phyloP scores from a whole-genome alignment of 2,113 vertebrate species.

The Sakesphorus luctuosus region DNA sequence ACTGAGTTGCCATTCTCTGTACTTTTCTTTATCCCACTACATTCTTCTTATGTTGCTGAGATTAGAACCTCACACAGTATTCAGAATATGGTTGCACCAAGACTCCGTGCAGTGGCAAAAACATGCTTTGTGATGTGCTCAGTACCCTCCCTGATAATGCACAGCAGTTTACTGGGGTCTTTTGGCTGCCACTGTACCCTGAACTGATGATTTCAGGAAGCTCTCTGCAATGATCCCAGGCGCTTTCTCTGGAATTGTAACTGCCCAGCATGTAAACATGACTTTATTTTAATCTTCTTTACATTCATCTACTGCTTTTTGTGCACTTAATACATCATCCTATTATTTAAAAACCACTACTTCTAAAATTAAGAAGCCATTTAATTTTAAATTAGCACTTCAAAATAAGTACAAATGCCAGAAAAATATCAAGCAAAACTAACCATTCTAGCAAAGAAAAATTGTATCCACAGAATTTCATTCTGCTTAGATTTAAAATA shows the following conservation, averaged over 20 bases:
- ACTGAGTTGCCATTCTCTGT: background rate
- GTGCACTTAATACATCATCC: background rate
- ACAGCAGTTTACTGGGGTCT: background rate
- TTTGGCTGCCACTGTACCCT: background rate
- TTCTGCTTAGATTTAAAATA: background rate
- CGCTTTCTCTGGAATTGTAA: background rate
- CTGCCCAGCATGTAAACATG: background rate
- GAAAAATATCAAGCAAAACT: background rate
- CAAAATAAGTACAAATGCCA: background rate
- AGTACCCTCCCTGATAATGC: background rate
- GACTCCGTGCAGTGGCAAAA: background rate
- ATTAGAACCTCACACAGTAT: background rate
- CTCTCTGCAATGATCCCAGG: background rate
- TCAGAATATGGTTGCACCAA: background rate
- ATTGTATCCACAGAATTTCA: background rate
- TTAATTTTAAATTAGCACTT: background rate
- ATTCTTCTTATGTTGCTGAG: background rate
- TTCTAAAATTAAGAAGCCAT: background rate
- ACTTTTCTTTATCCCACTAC: background rate
- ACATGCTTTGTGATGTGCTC: background rate
- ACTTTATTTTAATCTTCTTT: background rate
- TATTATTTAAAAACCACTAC: background rate
- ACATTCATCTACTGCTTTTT: background rate
- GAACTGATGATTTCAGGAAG: background rate
- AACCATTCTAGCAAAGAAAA: background rate